Percentiles rank a stretch among this genome's conserved stretches.
Evolutionary conservation across 2,113 vertebrate genomes (phyloP).

Genomic region (Strix aluco): DNA sequence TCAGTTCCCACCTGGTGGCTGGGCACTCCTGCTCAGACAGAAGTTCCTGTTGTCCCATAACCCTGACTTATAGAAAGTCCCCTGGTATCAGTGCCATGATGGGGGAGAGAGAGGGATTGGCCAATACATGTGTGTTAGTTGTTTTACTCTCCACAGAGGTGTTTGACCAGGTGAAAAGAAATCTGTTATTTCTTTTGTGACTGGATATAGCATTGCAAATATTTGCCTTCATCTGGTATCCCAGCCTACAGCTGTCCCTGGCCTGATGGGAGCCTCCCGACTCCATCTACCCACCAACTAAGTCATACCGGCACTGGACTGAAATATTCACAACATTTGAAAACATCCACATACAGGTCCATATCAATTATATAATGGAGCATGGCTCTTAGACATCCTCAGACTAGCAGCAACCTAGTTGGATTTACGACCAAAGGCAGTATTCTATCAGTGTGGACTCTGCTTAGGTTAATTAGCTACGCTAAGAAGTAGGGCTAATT

Average conservation of each 20-base stretch:
- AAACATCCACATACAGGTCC: neutral
- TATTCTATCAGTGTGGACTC: neutral
- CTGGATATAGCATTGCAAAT: neutral
- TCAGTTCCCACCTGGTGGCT: neutral
- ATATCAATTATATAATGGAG: neutral
- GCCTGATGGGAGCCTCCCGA: neutral
- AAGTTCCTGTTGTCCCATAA: neutral
- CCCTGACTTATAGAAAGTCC: neutral
- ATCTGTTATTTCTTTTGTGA: neutral
- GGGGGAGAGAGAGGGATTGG: neutral
- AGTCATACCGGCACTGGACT: neutral
- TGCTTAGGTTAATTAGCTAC: neutral
- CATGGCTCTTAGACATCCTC: neutral
- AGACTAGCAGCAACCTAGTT: neutral
- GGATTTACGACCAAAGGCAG: neutral
- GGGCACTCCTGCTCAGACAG: neutral
- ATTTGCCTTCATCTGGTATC: neutral
- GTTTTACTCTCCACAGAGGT: neutral
- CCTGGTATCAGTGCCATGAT: neutral
- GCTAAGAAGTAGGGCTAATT: neutral
- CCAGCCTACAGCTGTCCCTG: neutral
- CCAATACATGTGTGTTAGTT: neutral
- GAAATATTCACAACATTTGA: neutral
- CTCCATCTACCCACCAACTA: rapidly evolving
- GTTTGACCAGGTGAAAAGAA: neutral